Base-by-base conservation (phyloP, 2,797 vertebrate genomes). In the Poliocrania exsul region DNA sequence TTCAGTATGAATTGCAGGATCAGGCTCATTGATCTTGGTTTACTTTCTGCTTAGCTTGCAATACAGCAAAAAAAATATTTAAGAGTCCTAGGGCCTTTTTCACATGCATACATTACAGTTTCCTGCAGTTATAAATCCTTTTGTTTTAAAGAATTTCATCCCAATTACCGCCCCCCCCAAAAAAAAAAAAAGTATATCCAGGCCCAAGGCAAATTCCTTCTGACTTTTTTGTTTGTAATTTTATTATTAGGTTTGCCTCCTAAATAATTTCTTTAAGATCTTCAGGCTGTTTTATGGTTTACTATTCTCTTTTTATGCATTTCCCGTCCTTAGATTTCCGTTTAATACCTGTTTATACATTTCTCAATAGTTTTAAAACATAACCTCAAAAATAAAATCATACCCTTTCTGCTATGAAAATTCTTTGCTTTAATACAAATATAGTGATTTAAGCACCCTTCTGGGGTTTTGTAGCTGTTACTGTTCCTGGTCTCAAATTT, bases 401-500 rank as follows among this genome's bases (percentile, higher is more conserved):
- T 79, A 81, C n/a, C 28, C 60, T 92, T 88, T 93, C 67, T 79
- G 66, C 60, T 86, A 83, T 16, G 21, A 96, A 95, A 80, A 50
- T 57, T 50, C 58, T 53, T 67, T 88, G 72, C 94, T 81, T 79
- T 93, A 95, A 83, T 53, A 86, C 83, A 93, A 88, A 94, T 92
- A 93, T 44, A 86, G 91, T 60, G 82, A 88, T 95, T 93, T 91
- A 92, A 97, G 70, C 73, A 88, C 56, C 35, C 84, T 65, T 90
- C 70, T 92, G 91, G 77, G 94, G 78, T 78, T 90, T 77, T 91
- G 91, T 85, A 92, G 88, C 64, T 83, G 80, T 92, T 93, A 83
- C 92, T 91, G 71, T 84, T 94, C 73, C 81, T 94, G 57, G 79
- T 92, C 83, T 97, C 91, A 96, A 97, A 97, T 96, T 88, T 97